Conservation (phyloP, 2,797 vertebrate genomes). For the Myotis findleyi region DNA sequence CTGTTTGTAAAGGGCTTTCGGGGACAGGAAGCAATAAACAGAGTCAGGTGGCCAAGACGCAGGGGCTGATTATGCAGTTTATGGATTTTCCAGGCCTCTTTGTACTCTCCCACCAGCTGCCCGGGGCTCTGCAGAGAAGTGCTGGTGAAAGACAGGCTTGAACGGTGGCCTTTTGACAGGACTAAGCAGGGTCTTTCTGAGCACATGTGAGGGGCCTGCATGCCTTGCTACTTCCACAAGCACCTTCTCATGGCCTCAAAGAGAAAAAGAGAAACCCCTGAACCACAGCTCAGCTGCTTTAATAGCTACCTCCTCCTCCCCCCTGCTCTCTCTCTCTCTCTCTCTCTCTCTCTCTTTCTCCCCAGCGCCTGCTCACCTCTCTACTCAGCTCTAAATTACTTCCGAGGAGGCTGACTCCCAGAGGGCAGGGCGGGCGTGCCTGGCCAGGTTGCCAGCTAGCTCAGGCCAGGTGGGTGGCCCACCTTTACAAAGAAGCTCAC, state of each 20-base stretch:
- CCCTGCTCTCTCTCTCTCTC: not conserved
- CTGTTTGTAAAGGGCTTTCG: slow-evolving; percentile 77
- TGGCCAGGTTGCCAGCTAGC: not conserved
- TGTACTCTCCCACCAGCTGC: slow-evolving; percentile 70
- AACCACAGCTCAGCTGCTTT: not conserved
- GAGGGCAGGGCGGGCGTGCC: not conserved
- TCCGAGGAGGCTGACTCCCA: not conserved
- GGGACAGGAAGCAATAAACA: slow-evolving; percentile 84
- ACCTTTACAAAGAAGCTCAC: not conserved
- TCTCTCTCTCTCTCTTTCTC: not conserved
- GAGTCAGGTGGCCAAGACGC: slow-evolving; percentile 73
- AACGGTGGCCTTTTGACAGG: slow-evolving; percentile 53
- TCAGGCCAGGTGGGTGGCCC: slow-evolving; percentile 62
- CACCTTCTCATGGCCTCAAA: not conserved
- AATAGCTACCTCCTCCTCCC: no score
- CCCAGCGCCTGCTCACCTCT: not conserved
- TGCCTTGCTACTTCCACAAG: not conserved
- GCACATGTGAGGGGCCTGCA: not conserved
- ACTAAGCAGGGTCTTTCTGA: slow-evolving; percentile 22
- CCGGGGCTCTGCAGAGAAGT: slow-evolving; percentile 56
- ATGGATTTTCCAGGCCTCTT: slow-evolving; percentile 76
- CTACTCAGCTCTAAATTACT: not conserved
- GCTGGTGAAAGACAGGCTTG: not conserved
- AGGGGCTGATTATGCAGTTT: slow-evolving; percentile 73
- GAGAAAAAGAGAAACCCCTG: not conserved